These are phyloP conservation scores for Erethizon dorsatum DNA, from an alignment of 2,797 vertebrate species.

Conservation along the genomic window DNA sequence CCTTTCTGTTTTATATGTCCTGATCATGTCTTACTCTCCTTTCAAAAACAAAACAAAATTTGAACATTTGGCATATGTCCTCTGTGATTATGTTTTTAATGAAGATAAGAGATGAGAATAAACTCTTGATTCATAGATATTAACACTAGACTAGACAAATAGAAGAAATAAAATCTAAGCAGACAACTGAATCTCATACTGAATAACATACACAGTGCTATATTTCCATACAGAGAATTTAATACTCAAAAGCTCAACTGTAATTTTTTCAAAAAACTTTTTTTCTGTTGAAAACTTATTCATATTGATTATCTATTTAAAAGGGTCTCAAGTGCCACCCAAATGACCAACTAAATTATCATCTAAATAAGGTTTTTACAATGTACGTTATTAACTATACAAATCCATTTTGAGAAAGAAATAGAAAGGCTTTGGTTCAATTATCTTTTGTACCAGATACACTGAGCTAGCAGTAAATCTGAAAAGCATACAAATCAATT, in stretches of 20 bases:
- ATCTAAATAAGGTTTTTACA: conserved; percentile 9
- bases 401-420: conserved; percentile 50
- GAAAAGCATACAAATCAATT: conserved; percentile 31
- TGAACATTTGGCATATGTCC: neutral
- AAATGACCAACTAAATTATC: conserved; percentile 52
- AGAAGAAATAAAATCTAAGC: conserved; percentile 48
- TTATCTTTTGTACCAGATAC: conserved; percentile 33
- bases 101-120: conserved; percentile 43
- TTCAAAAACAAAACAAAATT: conserved; percentile 67
- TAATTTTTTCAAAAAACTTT: conserved; percentile 5
- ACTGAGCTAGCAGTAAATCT: conserved; percentile 19
- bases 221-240: conserved; percentile 27
- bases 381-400: conserved; percentile 24
- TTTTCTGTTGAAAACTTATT: conserved; percentile 44
- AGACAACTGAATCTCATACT: neutral
- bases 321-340: neutral
- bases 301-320: neutral
- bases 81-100: conserved; percentile 48
- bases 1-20: conserved; percentile 28
- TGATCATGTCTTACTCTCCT: neutral
- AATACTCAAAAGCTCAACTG: conserved; percentile 26
- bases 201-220: neutral
- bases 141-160: neutral
- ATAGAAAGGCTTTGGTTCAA: neutral
- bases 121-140: conserved; percentile 38